Percentiles rank a stretch among this genome's conserved stretches.
Conservation (phyloP, 2,797 vertebrate species). For the Tapera naevia region DNA sequence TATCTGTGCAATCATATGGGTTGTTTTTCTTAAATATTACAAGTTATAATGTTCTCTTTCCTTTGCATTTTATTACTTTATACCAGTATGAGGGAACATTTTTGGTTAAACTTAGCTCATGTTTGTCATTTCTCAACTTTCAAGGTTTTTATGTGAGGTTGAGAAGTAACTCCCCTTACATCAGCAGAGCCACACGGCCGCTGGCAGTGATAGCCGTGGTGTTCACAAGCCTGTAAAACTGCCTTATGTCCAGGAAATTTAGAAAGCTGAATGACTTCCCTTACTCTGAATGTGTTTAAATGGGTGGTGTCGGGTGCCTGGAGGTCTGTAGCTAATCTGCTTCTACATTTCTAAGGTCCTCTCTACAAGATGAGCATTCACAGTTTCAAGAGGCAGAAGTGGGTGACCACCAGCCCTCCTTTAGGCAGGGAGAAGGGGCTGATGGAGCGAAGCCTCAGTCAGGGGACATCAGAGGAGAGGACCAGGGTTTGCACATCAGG, state of each 20-base stretch:
- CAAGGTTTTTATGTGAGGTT: background rate
- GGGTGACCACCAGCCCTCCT: background rate
- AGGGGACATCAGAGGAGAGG: background rate
- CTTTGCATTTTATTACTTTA: background rate
- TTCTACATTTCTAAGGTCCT: background rate
- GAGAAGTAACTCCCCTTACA: background rate
- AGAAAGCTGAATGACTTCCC: background rate
- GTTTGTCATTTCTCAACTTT: background rate
- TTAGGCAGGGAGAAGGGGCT: background rate
- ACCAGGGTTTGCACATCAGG: background rate
- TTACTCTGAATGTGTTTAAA: background rate
- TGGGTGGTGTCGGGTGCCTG: background rate
- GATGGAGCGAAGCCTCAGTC: background rate
- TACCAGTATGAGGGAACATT: background rate
- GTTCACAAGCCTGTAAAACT: background rate
- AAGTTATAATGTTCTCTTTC: background rate
- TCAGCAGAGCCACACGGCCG: accelerated
- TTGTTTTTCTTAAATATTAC: background rate
- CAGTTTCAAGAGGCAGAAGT: background rate
- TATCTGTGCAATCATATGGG: background rate
- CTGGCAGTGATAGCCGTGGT: accelerated
- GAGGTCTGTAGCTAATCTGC: background rate
- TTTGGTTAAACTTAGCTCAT: background rate
- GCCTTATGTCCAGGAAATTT: background rate
- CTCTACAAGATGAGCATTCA: background rate